Base-by-base conservation (phyloP, 1,140 invertebrate species). In the Euwallacea similis region DNA sequence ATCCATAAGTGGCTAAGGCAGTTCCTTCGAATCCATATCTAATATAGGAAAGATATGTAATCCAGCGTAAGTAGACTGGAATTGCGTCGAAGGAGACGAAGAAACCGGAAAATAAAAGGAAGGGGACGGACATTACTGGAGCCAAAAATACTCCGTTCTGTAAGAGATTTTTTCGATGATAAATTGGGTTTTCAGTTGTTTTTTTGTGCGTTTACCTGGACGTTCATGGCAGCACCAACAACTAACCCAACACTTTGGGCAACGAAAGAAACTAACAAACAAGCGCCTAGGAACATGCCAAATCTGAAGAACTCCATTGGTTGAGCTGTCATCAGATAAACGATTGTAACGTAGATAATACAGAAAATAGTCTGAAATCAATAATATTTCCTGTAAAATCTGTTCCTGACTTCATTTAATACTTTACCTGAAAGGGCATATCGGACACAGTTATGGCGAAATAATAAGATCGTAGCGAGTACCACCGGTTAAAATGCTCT, bases 401-500 rank as follows among this genome's bases (percentile, higher is more conserved):
- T 56, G 16, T 6, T 50, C 7, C 13, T 54, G 21, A 33, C 21
- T 4, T 55, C 59, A 44, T 60, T 46, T 7, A 42, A 73, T 42
- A 41, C 21, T 50, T 73, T 76, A 80, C 79, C 88, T 98, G 96
- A 82, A 98, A 98, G 46, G 96, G 96, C 83, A 98, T 87, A 84
- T 98, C 96, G 0, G 96, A 96, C 61, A 98, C 87, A 0, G 96
- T 97, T 78, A 98, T 98, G 11, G 96, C 96, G 69, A 98, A 83
- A 82, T 98, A 99, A 81, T 98, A 99, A 0, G 95, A 92, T 75
- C 94, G 91, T 6, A 98, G 84, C 41, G 96, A 98, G 81, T 99
- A 99, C 96, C 96, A 99, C 79, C 96, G 89, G 84, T 99, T 99
- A 76, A 98, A 92, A 83, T 97, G 94, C 83, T 99, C 96, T 81